Evolutionary conservation across 2,113 vertebrate species (phyloP).

Genomic region (Chlamydotis undulata): DNA sequence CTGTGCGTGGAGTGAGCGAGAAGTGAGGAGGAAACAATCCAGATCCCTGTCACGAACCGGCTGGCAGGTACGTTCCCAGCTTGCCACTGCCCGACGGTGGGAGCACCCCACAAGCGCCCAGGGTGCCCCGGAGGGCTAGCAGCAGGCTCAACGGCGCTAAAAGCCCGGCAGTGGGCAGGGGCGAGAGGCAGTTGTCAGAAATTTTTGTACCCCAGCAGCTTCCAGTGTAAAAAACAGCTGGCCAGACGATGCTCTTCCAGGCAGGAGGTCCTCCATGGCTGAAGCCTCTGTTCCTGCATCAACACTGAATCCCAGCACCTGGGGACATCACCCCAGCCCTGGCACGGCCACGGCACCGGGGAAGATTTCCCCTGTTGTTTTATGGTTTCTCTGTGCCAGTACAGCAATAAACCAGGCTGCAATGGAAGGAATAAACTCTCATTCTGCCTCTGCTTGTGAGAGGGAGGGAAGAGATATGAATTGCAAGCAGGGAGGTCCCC

Average conservation of each 20-base stretch:
- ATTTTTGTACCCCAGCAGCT: not conserved
- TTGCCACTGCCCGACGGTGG: fast-evolving
- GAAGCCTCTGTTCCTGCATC: not conserved
- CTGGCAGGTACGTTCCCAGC: not conserved
- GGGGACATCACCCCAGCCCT: not conserved
- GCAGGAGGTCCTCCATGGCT: not conserved
- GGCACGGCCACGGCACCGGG: not conserved
- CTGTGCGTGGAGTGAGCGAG: not conserved
- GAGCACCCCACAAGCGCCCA: not conserved
- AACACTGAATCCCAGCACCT: not conserved
- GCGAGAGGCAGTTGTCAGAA: fast-evolving
- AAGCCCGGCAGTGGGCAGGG: not conserved
- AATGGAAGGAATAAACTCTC: not conserved
- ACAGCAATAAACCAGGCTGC: not conserved
- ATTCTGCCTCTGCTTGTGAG: not conserved
- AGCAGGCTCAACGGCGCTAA: fast-evolving
- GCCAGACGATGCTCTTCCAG: not conserved
- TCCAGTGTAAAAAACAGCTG: not conserved
- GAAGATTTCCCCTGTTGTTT: conserved; percentile 4
- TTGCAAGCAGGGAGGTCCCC: not conserved
- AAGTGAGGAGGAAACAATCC: not conserved
- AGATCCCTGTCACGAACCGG: not conserved
- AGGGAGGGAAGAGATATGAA: not conserved
- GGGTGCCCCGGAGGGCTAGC: not conserved
- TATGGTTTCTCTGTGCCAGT: not conserved